Conservation (phyloP, 2,797 vertebrate species). For the Takifugu ocellatus region DNA sequence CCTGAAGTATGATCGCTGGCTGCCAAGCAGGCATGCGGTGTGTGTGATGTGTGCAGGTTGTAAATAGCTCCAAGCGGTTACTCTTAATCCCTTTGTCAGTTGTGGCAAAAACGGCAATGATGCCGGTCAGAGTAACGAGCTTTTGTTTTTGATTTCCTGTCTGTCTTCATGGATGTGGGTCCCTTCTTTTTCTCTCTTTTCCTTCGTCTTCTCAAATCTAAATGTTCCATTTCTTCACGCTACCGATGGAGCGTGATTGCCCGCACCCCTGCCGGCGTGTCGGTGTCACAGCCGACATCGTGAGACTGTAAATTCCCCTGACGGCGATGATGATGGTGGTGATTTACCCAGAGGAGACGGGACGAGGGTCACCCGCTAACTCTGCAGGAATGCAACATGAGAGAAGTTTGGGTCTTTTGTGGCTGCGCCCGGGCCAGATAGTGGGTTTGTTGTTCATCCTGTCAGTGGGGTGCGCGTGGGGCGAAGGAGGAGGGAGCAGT, state of each 20-base stretch:
- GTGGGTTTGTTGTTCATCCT: constrained; percentile 67
- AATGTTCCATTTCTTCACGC: constrained; percentile 35
- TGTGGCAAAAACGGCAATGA: constrained; percentile 53
- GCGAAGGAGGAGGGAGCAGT: constrained; percentile 37
- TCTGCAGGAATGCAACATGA: constrained; percentile 2
- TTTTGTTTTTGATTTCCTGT: constrained; percentile 49
- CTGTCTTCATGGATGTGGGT: constrained; percentile 20
- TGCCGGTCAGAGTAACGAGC: constrained; percentile 24
- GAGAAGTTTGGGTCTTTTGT: constrained; percentile 19
- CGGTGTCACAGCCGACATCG: constrained; percentile 29
- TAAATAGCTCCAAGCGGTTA: constrained; percentile 60
- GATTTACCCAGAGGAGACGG: constrained; percentile 35
- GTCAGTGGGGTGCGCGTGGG: constrained; percentile 55
- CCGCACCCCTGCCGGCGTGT: constrained; percentile 38
- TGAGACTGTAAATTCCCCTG: constrained; percentile 29
- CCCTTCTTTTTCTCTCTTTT: constrained; percentile 32
- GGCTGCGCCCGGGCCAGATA: constrained; percentile 34
- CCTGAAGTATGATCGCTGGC: constrained; percentile 45
- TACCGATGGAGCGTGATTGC: constrained; percentile 36
- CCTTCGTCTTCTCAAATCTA: constrained; percentile 24
- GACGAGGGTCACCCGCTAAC: constrained; percentile 21
- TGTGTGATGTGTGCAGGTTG: constrained; percentile 69
- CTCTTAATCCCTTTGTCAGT: constrained; percentile 58
- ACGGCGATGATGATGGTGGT: constrained; percentile 25
- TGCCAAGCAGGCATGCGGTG: constrained; percentile 26